These are phyloP conservation scores for Eremobia ochroleuca DNA, from an alignment of 2,888 invertebrate genomes.

Conservation along the genomic window DNA sequence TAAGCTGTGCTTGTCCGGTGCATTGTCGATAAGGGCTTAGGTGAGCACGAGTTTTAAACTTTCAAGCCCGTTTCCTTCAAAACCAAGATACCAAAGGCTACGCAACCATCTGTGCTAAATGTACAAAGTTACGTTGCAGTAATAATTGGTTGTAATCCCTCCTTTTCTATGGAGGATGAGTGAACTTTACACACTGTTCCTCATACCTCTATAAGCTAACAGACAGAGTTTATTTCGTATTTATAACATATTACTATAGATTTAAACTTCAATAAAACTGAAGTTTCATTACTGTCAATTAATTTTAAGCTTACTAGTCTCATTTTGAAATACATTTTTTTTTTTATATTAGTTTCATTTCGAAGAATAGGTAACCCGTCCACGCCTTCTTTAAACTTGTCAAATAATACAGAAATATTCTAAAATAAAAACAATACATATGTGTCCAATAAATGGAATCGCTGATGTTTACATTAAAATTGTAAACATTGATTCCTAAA, in stretches of 20 bases:
- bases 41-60: slow-evolving; percentile 34
- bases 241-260: not conserved
- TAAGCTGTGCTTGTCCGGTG: slow-evolving; percentile 44
- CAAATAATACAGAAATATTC: slow-evolving; percentile 41
- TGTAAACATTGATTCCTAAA: slow-evolving; percentile 45
- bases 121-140: not conserved
- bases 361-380: slow-evolving; percentile 12
- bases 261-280: not conserved
- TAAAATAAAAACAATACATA: slow-evolving; percentile 36
- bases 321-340: not conserved
- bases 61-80: slow-evolving; percentile 13
- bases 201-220: not conserved
- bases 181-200: not conserved
- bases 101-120: not conserved
- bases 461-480: slow-evolving; percentile 39
- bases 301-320: not conserved
- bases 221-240: no score
- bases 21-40: slow-evolving; percentile 37
- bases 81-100: not conserved
- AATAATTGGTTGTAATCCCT: not conserved
- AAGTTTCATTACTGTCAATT: no score
- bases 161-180: not conserved
- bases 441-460: slow-evolving; percentile 39
- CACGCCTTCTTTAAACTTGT: slow-evolving; percentile 16
- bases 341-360: not conserved